Conservation (phyloP, 2,888 invertebrate species). For the Cyrtodaria siliqua region DNA sequence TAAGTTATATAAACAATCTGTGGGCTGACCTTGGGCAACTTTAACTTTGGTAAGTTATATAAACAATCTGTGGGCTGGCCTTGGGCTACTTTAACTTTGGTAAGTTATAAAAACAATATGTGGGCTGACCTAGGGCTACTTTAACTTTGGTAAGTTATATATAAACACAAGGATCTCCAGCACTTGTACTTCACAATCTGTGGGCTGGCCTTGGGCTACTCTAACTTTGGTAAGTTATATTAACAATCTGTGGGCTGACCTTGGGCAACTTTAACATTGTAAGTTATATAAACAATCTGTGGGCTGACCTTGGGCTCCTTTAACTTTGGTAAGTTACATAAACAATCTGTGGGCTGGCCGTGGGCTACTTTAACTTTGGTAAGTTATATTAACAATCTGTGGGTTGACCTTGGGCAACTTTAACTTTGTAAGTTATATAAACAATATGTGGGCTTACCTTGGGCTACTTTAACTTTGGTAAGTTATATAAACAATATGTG, state of each 20-base stretch:
- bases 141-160: too few relatives aligned
- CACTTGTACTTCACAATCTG: constrained; percentile 91
- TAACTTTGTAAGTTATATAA: background rate
- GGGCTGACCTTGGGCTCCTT: background rate
- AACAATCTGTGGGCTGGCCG: too few relatives aligned
- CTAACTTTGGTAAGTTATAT: constrained; percentile 93
- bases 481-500: constrained; percentile 83
- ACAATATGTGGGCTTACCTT: background rate
- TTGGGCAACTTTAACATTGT: constrained; percentile 95
- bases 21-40: constrained; percentile 92
- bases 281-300: constrained; percentile 65
- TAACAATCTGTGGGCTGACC: constrained; percentile 89
- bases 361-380: too few relatives aligned
- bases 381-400: too few relatives aligned
- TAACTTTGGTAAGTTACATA: too few relatives aligned
- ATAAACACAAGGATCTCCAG: constrained; percentile 89
- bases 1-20: constrained; percentile 86
- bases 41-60: constrained; percentile 93
- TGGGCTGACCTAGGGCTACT: too few relatives aligned
- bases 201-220: constrained; percentile 92
- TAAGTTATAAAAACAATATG: too few relatives aligned
- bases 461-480: background rate
- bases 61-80: constrained; percentile 87
- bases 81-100: constrained; percentile 90
- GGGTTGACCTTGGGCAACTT: too few relatives aligned